phyloP scores from a whole-genome alignment of 2,797 vertebrate species.

The Notamacropus eugenii region DNA sequence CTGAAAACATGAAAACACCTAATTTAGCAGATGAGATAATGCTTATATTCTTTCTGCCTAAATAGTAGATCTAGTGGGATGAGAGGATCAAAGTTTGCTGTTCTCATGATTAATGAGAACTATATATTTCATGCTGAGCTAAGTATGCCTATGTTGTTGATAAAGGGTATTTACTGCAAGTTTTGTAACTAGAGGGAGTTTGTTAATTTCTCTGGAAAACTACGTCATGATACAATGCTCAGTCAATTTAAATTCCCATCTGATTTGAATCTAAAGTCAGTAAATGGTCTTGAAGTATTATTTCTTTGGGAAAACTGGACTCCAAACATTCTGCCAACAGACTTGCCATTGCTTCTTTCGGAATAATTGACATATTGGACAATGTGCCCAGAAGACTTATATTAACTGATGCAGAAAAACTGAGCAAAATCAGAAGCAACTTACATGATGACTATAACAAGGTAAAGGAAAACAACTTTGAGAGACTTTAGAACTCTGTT shows the following conservation, averaged over 20 bases:
- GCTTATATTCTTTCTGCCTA: background rate
- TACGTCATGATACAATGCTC: background rate
- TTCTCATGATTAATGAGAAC: background rate
- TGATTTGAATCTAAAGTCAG: background rate
- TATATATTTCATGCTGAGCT: background rate
- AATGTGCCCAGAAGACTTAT: background rate
- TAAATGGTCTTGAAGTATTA: background rate
- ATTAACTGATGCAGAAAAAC: background rate
- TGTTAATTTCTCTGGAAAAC: background rate
- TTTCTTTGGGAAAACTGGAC: background rate
- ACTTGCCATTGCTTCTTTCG: background rate
- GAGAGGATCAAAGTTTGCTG: background rate
- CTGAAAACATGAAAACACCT: background rate
- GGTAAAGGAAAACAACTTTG: background rate
- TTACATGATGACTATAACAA: background rate
- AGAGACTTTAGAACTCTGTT: background rate
- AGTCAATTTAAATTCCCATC: background rate
- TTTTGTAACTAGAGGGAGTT: background rate
- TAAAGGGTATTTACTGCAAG: background rate
- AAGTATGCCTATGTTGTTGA: background rate
- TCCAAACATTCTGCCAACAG: constrained; percentile 1
- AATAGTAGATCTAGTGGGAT: background rate
- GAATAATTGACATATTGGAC: background rate
- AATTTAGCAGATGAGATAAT: background rate
- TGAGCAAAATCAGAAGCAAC: background rate